Base-by-base conservation (phyloP, 2,113 vertebrate genomes). In the Tapirus terrestris region DNA sequence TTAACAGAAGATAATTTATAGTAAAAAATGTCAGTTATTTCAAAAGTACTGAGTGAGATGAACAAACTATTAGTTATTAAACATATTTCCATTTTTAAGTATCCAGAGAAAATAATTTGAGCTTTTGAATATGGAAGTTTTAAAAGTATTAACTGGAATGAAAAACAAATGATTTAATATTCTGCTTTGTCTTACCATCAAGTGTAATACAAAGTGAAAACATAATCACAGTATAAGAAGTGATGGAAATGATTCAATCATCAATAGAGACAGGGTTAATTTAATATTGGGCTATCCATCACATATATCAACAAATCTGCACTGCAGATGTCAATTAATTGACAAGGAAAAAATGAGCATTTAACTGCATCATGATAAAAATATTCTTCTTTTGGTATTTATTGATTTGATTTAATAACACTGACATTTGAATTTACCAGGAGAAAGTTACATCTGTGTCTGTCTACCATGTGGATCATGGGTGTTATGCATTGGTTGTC, bases 1-100 rank as follows among this genome's bases (percentile, higher is more conserved):
- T 93, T 96, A 96, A 91, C 36, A 93, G 45, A 97, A 16, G 39
- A 77, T 87, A 93, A 89, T 98, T 97, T 97, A 94, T 96, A 91
- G 94, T 84, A 80, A 73, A 96, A 94, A 83, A 82, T 84, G 75
- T 94, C 84, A 96, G 43, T 39, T 89, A 83, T 39, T 96, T 91
- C n/a, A 45, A 89, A 86, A 89, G 43, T 80, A 58, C 77, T 95
- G 27, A 96, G 51, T 65, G 39, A 93, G 65, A 89, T 83, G 21
- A 63, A 96, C 92, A 87, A 97, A 86, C 18, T 92, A 82, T 48
- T 93, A 63, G 51, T 91, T 94, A 91, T 94, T 92, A 97, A 95
- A 29, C 14, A 23, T 43, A 90, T 90, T 93, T 94, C 45, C 31
- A 95, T 85, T 93, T 92, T 93, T 93, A 93, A 92, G 14, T 9